phyloP scores from a whole-genome alignment of 2,113 vertebrate species.

The Pterocles gutturalis region DNA sequence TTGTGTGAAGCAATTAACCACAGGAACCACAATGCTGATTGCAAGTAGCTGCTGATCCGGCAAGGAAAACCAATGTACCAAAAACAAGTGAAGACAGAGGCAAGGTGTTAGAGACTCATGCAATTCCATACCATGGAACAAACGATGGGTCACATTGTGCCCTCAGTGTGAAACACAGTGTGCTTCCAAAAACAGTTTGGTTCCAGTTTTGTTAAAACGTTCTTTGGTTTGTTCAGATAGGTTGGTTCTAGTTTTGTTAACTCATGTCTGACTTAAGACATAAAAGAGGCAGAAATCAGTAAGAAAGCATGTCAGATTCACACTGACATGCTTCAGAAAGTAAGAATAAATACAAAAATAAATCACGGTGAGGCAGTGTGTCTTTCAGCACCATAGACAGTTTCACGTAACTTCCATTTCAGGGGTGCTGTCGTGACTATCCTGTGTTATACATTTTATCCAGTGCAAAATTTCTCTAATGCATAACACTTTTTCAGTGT shows the following conservation, averaged over 20 bases:
- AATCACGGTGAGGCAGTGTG: neutral
- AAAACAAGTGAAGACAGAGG: accelerated
- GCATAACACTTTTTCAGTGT: accelerated
- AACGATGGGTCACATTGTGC: neutral
- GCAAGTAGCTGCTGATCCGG: neutral
- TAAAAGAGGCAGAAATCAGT: neutral
- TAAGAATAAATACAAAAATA: neutral
- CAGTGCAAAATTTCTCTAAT: neutral
- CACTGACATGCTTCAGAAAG: neutral
- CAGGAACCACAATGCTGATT: slow-evolving; percentile 5
- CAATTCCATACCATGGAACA: neutral
- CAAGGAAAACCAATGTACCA: neutral
- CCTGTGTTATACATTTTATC: neutral
- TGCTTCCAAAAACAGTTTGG: neutral
- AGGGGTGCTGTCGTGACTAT: neutral
- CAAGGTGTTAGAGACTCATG: neutral
- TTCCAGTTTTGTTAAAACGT: neutral
- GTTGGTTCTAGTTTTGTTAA: neutral
- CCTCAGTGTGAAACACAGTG: accelerated
- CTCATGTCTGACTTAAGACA: neutral
- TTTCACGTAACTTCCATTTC: neutral
- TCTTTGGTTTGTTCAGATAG: neutral
- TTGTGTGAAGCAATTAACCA: slow-evolving; percentile 10
- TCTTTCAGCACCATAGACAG: neutral
- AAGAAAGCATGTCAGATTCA: neutral